phyloP scores from a whole-genome alignment of 2,113 vertebrate species.

The Siniperca chuatsi region DNA sequence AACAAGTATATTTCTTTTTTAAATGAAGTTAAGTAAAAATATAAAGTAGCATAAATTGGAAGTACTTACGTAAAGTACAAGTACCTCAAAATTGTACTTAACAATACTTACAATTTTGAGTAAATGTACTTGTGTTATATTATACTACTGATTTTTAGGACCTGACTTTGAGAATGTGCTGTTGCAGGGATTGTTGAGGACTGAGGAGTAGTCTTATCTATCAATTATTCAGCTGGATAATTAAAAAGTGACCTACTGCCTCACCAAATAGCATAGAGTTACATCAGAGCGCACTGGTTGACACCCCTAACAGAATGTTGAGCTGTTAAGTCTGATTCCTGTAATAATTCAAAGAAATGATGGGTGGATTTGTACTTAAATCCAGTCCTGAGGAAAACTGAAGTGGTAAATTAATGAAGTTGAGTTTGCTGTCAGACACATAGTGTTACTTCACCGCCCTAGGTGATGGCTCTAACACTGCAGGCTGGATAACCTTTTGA shows the following conservation, averaged over 20 bases:
- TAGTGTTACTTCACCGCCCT: conserved; percentile 24
- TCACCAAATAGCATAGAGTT: conserved; percentile 18
- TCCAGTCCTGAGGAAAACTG: conserved; percentile 46
- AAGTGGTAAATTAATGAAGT: conserved; percentile 50
- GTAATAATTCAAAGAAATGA: conserved; percentile 30
- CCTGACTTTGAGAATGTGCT: conserved; percentile 6
- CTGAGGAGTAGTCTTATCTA: background rate
- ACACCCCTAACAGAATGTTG: background rate
- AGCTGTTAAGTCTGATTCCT: conserved; percentile 31
- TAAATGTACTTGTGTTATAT: background rate
- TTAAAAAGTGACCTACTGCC: conserved; percentile 19
- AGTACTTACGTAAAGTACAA: background rate
- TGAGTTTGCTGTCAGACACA: conserved; percentile 26
- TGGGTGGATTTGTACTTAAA: conserved; percentile 29
- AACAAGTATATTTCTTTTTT: no score
- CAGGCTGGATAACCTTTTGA: conserved; percentile 69
- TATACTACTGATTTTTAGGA: background rate
- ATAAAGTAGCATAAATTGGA: background rate
- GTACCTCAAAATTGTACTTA: no score
- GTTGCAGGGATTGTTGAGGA: background rate
- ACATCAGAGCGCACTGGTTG: conserved; percentile 6
- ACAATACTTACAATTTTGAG: background rate
- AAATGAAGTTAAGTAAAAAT: background rate
- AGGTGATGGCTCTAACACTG: conserved; percentile 54
- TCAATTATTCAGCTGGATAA: conserved; percentile 35